These are phyloP conservation scores for Drosophila ironensis DNA, from an alignment of 1,140 invertebrate species.

Conservation along the genomic window DNA sequence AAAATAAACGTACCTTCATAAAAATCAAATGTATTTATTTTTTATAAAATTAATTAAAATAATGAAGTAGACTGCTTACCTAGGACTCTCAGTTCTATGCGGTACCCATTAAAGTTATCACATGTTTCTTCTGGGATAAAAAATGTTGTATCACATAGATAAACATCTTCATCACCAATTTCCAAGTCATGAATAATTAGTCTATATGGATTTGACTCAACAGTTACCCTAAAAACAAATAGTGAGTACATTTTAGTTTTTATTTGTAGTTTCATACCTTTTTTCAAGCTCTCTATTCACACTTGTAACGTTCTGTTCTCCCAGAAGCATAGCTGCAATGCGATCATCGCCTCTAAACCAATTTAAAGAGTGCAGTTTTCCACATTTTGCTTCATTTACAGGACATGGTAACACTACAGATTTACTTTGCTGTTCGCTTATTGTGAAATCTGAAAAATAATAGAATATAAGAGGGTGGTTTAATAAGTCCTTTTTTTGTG, in stretches of 20 bases:
- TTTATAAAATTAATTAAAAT: neutral
- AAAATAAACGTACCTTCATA: too few relatives aligned
- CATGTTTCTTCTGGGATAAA: slow-evolving; percentile 81
- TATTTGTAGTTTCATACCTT: slow-evolving; percentile 83
- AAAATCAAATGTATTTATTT: too few relatives aligned
- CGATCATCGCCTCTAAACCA: slow-evolving; percentile 92
- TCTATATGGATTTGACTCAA: slow-evolving; percentile 77
- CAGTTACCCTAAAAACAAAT: slow-evolving; percentile 59
- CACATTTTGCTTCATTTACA: slow-evolving; percentile 89
- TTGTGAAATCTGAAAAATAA: slow-evolving; percentile 64
- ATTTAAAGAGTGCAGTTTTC: slow-evolving; percentile 93
- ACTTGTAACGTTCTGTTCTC: slow-evolving; percentile 85
- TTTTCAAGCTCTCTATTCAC: slow-evolving; percentile 88
- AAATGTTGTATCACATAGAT: slow-evolving; percentile 82
- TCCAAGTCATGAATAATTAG: slow-evolving; percentile 78
- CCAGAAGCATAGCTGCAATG: slow-evolving; percentile 91
- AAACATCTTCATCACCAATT: slow-evolving; percentile 81
- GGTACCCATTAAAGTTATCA: slow-evolving; percentile 81
- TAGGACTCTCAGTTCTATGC: slow-evolving; percentile 77
- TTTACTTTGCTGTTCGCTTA: slow-evolving; percentile 84
- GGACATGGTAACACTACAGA: slow-evolving; percentile 89
- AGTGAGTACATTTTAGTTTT: neutral
- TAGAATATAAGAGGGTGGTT: neutral
- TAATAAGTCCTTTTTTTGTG: too few relatives aligned
- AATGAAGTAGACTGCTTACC: slow-evolving; percentile 51